Percentiles rank a stretch among this genome's conserved stretches.
These are phyloP conservation scores for Stramonita haemastoma DNA, from an alignment of 2,888 invertebrate genomes.

Conservation along the genomic window DNA sequence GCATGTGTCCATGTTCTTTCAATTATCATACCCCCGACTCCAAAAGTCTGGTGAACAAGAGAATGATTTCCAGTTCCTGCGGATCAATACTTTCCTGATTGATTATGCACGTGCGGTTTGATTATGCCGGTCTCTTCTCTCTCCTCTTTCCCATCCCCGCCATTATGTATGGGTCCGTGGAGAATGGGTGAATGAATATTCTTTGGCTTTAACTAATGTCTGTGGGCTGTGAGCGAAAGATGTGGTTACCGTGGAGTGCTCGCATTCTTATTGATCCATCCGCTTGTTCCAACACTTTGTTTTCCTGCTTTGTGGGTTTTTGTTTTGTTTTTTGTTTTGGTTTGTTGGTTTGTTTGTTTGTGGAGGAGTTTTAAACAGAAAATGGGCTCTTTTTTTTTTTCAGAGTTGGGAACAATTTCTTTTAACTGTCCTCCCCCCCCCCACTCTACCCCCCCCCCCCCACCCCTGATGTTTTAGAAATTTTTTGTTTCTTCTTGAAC, in stretches of 20 bases:
- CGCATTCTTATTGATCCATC: background rate
- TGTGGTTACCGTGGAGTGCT: background rate
- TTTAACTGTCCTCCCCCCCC: background rate
- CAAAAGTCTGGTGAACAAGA: background rate
- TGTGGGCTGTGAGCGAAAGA: background rate
- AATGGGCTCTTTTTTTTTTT: background rate
- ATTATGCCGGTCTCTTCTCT: background rate
- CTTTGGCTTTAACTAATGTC: background rate
- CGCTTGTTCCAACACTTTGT: background rate
- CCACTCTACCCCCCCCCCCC: background rate
- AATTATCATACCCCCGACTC: too few species aligned
- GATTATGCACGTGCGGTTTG: constrained; percentile 9
- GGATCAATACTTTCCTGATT: background rate
- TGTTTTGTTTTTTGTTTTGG: background rate
- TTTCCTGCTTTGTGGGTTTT: background rate
- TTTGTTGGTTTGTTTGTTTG: background rate
- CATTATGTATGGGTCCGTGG: background rate
- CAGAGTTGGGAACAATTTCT: background rate
- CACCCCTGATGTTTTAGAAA: too few species aligned
- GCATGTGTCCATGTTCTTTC: too few species aligned
- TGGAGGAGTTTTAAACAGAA: too few species aligned
- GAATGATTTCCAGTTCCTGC: background rate
- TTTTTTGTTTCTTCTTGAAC: too few species aligned
- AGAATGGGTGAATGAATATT: background rate
- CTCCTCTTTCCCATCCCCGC: background rate